Conservation (phyloP, 92 coral and sea anemone genomes). For the Heliopora coerulea region DNA sequence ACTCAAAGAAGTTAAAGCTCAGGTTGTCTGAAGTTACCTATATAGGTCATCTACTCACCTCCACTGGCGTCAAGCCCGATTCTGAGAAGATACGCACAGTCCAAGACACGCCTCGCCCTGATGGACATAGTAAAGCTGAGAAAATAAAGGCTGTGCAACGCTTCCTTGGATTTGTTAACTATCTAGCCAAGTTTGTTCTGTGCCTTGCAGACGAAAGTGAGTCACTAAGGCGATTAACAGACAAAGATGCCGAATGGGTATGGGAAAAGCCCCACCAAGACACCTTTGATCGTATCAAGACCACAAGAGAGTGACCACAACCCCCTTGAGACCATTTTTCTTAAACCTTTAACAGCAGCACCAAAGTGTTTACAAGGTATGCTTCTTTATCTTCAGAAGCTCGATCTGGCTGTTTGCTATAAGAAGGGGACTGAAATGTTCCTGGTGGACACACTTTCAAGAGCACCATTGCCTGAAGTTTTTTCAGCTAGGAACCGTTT, state of each 20-base stretch:
- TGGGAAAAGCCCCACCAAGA: too few species aligned
- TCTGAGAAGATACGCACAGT: slow-evolving; percentile 44
- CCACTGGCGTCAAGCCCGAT: slow-evolving; percentile 47
- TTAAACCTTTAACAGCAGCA: slow-evolving; percentile 24
- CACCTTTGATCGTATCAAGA: too few species aligned
- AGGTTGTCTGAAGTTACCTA: slow-evolving; percentile 43
- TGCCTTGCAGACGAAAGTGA: too few species aligned
- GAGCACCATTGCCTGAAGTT: slow-evolving; percentile 36
- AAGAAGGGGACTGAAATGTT: slow-evolving; percentile 37
- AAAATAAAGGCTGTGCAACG: slow-evolving; percentile 25
- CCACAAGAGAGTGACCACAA: too few species aligned
- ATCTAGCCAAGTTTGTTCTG: slow-evolving; percentile 49
- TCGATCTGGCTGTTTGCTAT: slow-evolving; percentile 21
- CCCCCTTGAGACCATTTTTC: slow-evolving; percentile 37
- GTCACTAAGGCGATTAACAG: slow-evolving; percentile 51
- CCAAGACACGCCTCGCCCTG: slow-evolving; percentile 44
- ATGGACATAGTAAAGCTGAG: slow-evolving; percentile 53
- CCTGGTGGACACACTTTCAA: slow-evolving; percentile 30
- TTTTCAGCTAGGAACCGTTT: slow-evolving; percentile 17
- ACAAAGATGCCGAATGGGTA: too few species aligned
- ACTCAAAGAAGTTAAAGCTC: slow-evolving; percentile 42
- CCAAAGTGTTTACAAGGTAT: slow-evolving; percentile 37
- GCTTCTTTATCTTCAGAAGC: slow-evolving; percentile 25
- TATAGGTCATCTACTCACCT: slow-evolving; percentile 45
- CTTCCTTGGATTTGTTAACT: slow-evolving; percentile 50